Conservation (phyloP, 2,888 invertebrate species). For the Cephus nigrinus region DNA sequence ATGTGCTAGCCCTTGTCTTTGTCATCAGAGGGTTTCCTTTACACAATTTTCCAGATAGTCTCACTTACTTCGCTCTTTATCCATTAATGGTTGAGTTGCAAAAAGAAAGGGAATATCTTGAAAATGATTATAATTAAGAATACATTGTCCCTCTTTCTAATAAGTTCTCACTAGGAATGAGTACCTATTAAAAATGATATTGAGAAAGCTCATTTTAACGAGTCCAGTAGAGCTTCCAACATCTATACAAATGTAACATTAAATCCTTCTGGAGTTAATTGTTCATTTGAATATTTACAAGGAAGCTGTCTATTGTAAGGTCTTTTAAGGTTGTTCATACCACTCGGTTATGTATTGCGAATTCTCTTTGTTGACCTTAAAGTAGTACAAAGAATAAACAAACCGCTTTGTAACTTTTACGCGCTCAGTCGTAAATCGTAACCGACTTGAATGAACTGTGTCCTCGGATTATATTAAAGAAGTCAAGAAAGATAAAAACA, state of each 20-base stretch:
- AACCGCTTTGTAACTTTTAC: background rate
- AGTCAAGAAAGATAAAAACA: conserved; percentile 22
- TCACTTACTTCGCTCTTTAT: conserved; percentile 20
- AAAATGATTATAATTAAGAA: too few relatives aligned
- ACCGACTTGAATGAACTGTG: conserved; percentile 1
- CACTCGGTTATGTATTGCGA: background rate
- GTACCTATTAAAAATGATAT: too few relatives aligned
- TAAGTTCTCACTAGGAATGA: too few relatives aligned
- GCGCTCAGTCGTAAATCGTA: background rate
- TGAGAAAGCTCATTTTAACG: too few relatives aligned
- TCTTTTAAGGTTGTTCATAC: background rate
- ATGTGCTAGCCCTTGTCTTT: conserved; percentile 60
- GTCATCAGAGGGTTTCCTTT: conserved; percentile 23
- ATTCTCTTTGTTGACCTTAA: background rate
- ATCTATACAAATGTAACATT: too few relatives aligned
- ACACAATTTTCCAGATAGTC: conserved; percentile 20
- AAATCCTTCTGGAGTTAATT: too few relatives aligned
- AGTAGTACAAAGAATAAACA: background rate
- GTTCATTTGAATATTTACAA: too few relatives aligned
- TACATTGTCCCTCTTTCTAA: too few relatives aligned
- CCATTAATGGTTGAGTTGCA: too few relatives aligned
- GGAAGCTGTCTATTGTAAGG: background rate
- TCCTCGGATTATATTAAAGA: conserved; percentile 4
- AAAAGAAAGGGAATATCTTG: too few relatives aligned
- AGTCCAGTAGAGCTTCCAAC: too few relatives aligned